Evolutionary conservation across 2,888 invertebrate genomes (phyloP).

Genomic region (Galerucella calmariensis): DNA sequence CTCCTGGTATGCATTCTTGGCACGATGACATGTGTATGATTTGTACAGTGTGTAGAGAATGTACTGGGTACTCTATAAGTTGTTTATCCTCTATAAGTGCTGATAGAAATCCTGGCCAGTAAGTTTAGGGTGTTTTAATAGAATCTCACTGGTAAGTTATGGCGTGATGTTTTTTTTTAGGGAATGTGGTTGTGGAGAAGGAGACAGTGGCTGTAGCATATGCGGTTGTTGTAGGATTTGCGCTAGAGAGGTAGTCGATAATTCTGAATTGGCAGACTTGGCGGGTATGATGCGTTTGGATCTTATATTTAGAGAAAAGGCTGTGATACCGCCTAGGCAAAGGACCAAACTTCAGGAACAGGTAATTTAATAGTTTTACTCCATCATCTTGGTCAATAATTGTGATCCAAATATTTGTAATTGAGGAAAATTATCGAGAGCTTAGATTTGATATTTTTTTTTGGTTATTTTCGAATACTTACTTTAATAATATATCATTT

Average conservation of each 20-base stretch:
- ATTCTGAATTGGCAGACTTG: conserved; percentile 68
- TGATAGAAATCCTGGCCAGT: conserved; percentile 88
- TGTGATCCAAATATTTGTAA: neutral
- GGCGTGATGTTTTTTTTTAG: conserved; percentile 65
- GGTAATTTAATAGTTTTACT: conserved; percentile 43
- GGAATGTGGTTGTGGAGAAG: conserved; percentile 94
- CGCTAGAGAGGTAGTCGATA: conserved; percentile 75
- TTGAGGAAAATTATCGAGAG: neutral
- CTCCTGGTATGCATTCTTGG: conserved; percentile 81
- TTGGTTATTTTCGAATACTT: too few relatives aligned
- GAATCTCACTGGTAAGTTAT: neutral
- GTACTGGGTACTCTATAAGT: conserved; percentile 90
- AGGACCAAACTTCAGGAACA: conserved; percentile 71
- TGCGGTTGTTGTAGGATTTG: conserved; percentile 94
- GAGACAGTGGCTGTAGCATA: conserved; percentile 91
- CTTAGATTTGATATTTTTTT: too few relatives aligned
- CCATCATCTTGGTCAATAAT: too few relatives aligned
- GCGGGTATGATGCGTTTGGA: conserved; percentile 70
- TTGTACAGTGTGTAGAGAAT: conserved; percentile 91
- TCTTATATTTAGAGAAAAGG: conserved; percentile 67
- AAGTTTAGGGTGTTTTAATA: conserved; percentile 64
- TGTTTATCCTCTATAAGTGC: conserved; percentile 80
- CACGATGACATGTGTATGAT: conserved; percentile 85
- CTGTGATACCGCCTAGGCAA: conserved; percentile 65
- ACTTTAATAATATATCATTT: too few relatives aligned